Conservation (phyloP, 2,888 invertebrate genomes). For the Cheilosia pagana region DNA sequence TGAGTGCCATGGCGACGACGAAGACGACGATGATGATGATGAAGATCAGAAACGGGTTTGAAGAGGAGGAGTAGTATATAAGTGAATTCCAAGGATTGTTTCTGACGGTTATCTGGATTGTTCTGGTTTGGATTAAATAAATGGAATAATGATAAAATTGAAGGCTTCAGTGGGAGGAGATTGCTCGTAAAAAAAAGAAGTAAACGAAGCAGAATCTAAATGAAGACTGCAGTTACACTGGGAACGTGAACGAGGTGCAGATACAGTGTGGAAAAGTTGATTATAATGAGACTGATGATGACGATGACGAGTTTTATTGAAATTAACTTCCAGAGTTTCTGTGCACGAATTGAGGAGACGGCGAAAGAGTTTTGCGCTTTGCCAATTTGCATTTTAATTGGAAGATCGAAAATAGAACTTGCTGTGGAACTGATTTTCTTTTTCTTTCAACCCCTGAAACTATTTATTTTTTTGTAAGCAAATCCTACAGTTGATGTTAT, state of each 20-base stretch:
- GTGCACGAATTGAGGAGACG: conserved; percentile 29
- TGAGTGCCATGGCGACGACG: not conserved
- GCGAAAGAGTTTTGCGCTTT: conserved; percentile 24
- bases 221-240: conserved; percentile 11
- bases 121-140: conserved; percentile 56
- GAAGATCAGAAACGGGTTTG: not conserved
- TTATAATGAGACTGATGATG: conserved; percentile 53
- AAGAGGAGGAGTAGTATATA: conserved; percentile 29
- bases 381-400: conserved; percentile 43
- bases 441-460: not conserved
- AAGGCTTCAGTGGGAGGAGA: conserved; percentile 25
- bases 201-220: conserved; percentile 9
- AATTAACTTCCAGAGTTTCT: conserved; percentile 52
- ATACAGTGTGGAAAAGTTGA: conserved; percentile 30
- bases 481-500: too few species aligned
- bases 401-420: not conserved
- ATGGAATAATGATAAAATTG: conserved; percentile 62
- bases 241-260: not conserved
- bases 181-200: conserved; percentile 15
- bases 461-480: not conserved
- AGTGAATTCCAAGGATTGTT: conserved; percentile 49
- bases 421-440: not conserved
- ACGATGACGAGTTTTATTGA: conserved; percentile 52
- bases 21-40: conserved; percentile 3
- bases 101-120: conserved; percentile 50